These are phyloP conservation scores for Sphenodon punctatus DNA, from an alignment of 2,797 vertebrate genomes.

Conservation along the genomic window DNA sequence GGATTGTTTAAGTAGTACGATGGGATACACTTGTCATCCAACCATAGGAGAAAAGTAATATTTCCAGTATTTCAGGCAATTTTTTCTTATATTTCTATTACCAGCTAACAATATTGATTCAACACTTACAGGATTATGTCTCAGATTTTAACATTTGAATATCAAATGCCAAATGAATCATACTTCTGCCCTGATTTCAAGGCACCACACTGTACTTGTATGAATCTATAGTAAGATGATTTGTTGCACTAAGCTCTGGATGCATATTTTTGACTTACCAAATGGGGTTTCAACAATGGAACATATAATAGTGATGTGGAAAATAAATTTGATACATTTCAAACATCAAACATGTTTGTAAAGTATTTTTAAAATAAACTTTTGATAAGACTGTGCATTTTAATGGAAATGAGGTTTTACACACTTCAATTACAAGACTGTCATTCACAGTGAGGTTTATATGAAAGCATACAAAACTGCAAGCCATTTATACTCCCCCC, in stretches of 20 bases:
- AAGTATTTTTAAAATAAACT: neutral
- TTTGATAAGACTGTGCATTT: neutral
- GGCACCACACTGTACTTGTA: neutral
- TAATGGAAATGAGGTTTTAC: neutral
- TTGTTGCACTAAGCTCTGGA: neutral
- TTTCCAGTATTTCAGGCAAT: neutral
- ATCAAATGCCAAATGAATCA: neutral
- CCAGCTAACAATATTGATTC: neutral
- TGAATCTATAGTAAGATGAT: neutral
- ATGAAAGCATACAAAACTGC: neutral
- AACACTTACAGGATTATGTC: neutral
- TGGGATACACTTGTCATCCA: neutral
- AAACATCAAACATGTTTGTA: neutral
- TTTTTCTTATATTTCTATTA: neutral
- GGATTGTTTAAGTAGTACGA: accelerated
- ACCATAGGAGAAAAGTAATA: neutral
- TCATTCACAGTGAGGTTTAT: neutral
- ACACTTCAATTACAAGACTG: neutral
- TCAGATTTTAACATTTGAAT: neutral
- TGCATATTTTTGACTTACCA: neutral
- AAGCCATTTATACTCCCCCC: neutral
- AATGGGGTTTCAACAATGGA: neutral
- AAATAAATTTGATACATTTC: neutral
- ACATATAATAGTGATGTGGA: neutral
- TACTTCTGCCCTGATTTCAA: neutral